Conservation (phyloP, 2,797 vertebrate species). For the Smutsia temminckii region DNA sequence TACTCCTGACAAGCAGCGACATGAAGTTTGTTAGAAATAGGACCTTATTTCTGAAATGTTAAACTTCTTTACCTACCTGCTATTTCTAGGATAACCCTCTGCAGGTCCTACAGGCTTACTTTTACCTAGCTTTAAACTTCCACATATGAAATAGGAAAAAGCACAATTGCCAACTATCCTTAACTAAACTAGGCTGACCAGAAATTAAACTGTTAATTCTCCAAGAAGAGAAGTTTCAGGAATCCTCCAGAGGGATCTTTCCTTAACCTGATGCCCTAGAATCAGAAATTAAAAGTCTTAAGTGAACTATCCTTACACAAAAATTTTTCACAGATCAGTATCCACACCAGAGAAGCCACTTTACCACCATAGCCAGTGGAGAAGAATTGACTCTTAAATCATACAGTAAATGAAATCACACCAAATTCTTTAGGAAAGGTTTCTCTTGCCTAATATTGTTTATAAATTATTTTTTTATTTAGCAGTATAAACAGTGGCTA, state of each 20-base stretch:
- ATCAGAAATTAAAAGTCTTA: conserved; percentile 47
- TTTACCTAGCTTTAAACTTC: conserved; percentile 69
- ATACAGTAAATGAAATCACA: background rate
- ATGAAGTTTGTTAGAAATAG: conserved; percentile 78
- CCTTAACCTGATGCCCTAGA: conserved; percentile 36
- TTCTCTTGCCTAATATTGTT: background rate
- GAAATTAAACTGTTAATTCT: conserved; percentile 59
- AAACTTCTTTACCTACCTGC: conserved; percentile 72
- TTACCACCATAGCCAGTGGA: background rate
- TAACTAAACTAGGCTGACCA: conserved; percentile 52
- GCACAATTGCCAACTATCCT: conserved; percentile 15
- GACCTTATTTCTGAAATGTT: conserved; percentile 81
- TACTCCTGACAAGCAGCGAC: conserved; percentile 77
- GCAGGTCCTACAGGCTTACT: conserved; percentile 53
- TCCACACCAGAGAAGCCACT: background rate
- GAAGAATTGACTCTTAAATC: background rate
- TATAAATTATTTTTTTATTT: conserved; percentile 22
- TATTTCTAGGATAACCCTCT: conserved; percentile 76
- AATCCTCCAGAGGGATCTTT: conserved; percentile 16
- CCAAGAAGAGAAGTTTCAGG: conserved; percentile 33
- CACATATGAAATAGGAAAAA: conserved; percentile 44
- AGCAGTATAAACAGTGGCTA: background rate
- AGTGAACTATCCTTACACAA: background rate
- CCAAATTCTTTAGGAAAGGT: background rate
- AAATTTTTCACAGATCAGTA: conserved; percentile 2